Conservation (phyloP, 2,113 vertebrate genomes). For the Tetrax tetrax region DNA sequence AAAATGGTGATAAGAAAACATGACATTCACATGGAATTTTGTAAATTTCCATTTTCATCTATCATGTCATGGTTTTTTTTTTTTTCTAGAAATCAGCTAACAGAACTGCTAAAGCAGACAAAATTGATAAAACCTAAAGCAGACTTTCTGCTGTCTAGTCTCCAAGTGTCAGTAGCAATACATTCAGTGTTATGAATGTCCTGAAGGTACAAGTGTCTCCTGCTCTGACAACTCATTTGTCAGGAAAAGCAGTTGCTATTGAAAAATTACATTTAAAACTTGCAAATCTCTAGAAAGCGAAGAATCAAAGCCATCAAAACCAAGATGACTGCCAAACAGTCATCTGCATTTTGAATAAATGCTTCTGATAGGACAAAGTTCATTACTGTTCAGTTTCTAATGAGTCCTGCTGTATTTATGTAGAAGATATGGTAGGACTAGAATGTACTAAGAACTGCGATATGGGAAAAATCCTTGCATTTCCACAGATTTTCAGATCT, state of each 20-base stretch:
- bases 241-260: constrained; percentile 50
- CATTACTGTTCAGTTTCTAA: not conserved
- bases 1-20: constrained; percentile 20
- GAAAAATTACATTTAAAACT: constrained; percentile 63
- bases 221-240: constrained; percentile 30
- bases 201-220: constrained; percentile 26
- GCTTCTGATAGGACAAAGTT: not conserved
- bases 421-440: not conserved
- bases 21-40: constrained; percentile 13
- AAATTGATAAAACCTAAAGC: constrained; percentile 29
- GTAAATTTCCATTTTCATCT: not conserved
- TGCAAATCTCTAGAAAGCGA: constrained; percentile 24
- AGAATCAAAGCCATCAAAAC: constrained; percentile 22
- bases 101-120: constrained; percentile 46
- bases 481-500: not conserved
- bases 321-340: not conserved
- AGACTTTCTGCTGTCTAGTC: constrained; percentile 34
- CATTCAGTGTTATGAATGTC: constrained; percentile 53
- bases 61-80: not conserved
- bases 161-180: constrained; percentile 67
- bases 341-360: not conserved
- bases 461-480: not conserved
- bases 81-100: constrained; percentile 38
- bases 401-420: not conserved
- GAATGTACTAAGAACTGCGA: not conserved